Evolutionary conservation across 2,113 vertebrate genomes (phyloP).

Genomic region (Hypomesus transpacificus): DNA sequence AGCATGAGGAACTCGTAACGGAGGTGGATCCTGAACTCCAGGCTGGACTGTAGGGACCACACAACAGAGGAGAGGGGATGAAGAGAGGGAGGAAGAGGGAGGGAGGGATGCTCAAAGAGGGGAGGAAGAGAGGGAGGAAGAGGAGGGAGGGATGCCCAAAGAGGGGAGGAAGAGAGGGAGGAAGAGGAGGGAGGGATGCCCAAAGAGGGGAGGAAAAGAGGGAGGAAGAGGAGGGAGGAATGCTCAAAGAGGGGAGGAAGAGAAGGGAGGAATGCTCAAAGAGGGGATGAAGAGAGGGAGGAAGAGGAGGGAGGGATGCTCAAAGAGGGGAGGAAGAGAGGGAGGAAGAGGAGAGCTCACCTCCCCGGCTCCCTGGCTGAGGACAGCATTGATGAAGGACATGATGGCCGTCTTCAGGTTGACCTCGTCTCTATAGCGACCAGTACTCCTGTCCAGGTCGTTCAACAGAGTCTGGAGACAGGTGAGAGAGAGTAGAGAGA

Average conservation of each 20-base stretch:
- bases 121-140: neutral
- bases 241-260: neutral
- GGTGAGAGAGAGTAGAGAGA: too few species aligned
- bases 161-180: neutral
- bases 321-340: neutral
- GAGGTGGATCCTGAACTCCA: slow-evolving; percentile 97
- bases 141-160: neutral
- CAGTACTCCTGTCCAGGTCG: slow-evolving; percentile 93
- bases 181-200: neutral
- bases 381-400: slow-evolving; percentile 98
- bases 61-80: neutral
- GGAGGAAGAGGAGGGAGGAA: neutral
- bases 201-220: neutral
- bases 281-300: neutral
- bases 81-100: neutral
- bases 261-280: neutral
- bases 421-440: slow-evolving; percentile 95
- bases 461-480: slow-evolving; percentile 86
- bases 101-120: neutral
- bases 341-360: slow-evolving; percentile 61
- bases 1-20: slow-evolving; percentile 98
- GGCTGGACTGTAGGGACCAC: slow-evolving; percentile 64
- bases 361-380: slow-evolving; percentile 96
- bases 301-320: neutral
- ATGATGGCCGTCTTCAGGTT: slow-evolving; percentile 98